Base-by-base conservation (phyloP, 2,797 vertebrate species). In the Australoheros facetus region DNA sequence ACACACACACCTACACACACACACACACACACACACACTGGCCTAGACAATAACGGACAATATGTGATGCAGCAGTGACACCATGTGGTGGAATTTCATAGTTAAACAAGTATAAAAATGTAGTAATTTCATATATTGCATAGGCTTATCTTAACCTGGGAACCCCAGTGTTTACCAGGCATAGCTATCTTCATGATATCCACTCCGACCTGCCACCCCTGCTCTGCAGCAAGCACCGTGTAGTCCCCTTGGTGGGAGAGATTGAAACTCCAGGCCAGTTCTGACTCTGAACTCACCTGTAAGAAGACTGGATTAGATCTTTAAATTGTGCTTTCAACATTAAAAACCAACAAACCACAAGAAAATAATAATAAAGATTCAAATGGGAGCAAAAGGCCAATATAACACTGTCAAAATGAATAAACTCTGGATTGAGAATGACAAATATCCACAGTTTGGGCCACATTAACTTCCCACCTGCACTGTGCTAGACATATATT, bases 221-320 rank as follows among this genome's bases (percentile, higher is more conserved):
- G 94, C 73, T 99, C 96, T 59, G 98, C 97, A 59, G 97, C 98
- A 17, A 99, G 96, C 64, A 99, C 97, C 1, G 97, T 94, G 55
- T 95, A 99, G 89, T 99, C 97, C 4, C 98, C 98, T 91, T 99
- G 98, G 88, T 99, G 98, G 79, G 98, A 99, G 55, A 99, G 80
- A 73, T 99, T 99, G 89, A 99, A 99, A 86, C 89, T 97, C 94
- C 97, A 99, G 91, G 88, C 71, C 56, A 55, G 34, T 30, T 55
- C 78, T 10, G 71, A 79, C 70, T 82, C 81, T 73, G 87, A 53
- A 55, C 42, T 19, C 21, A 94, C 34, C 92, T 94, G 81, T 3
- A 69, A 69, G 39, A 28, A 69, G 26, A 51, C 19, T 37, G 17
- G 26, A 69, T 39, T 60, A 39, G 2, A 39, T n/a, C 17, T 69